Percentiles rank a stretch among this genome's conserved stretches.
These are phyloP conservation scores for Campylorhamphus procurvoides DNA, from an alignment of 2,113 vertebrate genomes.

Conservation along the genomic window DNA sequence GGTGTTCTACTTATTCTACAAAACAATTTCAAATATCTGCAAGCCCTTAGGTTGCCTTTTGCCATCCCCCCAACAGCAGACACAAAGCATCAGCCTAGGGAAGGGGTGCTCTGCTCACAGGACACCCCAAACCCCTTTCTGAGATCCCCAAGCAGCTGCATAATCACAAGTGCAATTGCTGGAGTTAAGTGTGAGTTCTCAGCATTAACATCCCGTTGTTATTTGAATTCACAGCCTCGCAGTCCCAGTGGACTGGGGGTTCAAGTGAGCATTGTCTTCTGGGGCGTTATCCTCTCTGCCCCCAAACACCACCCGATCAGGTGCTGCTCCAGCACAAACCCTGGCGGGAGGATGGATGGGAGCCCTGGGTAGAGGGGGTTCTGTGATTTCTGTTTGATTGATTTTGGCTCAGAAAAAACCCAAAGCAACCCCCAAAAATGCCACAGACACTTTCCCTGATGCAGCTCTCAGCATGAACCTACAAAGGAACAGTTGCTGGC, in stretches of 20 bases:
- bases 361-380: background rate
- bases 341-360: background rate
- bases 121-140: background rate
- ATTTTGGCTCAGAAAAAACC: background rate
- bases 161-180: background rate
- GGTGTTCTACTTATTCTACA: background rate
- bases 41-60: background rate
- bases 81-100: background rate
- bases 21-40: background rate
- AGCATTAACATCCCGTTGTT: background rate
- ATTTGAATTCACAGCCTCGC: background rate
- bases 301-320: background rate
- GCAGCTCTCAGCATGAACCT: background rate
- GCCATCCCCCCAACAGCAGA: background rate
- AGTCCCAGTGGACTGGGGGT: background rate
- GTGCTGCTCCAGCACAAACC: background rate
- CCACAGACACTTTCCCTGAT: background rate
- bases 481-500: conserved; percentile 41
- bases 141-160: background rate
- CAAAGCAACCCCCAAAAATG: background rate
- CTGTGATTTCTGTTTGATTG: background rate
- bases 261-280: background rate
- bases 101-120: background rate
- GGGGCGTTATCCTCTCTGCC: background rate
- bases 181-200: background rate